A percentile compares a stretch with the other conserved stretches of the same genome.
Conservation (phyloP, 2,888 invertebrate genomes). For the Salpingus planirostris region DNA sequence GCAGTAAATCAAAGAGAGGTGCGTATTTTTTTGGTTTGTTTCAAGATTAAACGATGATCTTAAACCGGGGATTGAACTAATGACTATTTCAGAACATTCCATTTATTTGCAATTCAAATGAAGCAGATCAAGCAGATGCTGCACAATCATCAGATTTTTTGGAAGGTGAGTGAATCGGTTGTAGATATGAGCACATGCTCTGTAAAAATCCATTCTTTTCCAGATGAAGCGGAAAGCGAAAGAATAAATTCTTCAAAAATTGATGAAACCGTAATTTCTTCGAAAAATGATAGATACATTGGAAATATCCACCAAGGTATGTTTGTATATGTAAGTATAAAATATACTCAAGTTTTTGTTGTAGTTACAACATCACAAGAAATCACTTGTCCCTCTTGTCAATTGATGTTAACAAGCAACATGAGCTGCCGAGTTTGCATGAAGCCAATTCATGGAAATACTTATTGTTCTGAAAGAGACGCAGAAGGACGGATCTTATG, state of each 20-base stretch:
- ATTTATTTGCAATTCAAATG: neutral
- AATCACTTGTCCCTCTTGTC: neutral
- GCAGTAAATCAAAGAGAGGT: no score
- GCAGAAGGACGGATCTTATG: neutral
- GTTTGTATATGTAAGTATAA: neutral
- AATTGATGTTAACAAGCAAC: neutral
- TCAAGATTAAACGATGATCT: neutral
- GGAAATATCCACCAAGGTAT: neutral
- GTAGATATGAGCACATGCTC: no score
- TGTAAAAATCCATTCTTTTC: no score
- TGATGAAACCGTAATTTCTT: no score
- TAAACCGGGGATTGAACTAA: no score
- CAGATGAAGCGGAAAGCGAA: no score
- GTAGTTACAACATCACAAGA: neutral
- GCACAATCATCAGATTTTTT: neutral
- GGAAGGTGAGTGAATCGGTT: no score
- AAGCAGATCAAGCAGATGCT: neutral
- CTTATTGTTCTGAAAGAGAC: neutral
- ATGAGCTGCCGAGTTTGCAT: neutral
- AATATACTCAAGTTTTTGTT: neutral
- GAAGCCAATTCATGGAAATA: neutral
- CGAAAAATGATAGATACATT: no score
- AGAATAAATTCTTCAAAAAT: no score
- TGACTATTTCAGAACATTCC: no score
- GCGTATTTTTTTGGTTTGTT: no score